Conservation (phyloP, 2,113 vertebrate species). For the Tiliqua scincoides region DNA sequence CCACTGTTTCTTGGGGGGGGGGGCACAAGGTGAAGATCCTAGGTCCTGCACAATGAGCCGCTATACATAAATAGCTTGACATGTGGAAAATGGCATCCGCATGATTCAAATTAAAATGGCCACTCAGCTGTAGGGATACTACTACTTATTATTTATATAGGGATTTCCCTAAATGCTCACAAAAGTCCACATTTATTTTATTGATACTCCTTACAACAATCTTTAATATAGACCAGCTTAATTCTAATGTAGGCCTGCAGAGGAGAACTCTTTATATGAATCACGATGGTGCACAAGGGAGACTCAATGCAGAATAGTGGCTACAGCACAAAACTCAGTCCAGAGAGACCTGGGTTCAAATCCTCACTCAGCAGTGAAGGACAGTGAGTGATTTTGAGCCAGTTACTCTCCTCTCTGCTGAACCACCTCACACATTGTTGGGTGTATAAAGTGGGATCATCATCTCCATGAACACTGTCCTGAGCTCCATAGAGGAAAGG, state of each 20-base stretch:
- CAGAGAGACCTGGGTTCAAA: too few species aligned
- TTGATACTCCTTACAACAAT: background rate
- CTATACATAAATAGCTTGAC: background rate
- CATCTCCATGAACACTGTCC: background rate
- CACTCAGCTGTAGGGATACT: background rate
- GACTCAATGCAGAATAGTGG: too few species aligned
- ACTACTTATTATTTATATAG: background rate
- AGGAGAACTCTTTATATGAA: background rate
- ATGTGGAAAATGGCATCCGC: background rate
- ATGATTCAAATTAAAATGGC: background rate
- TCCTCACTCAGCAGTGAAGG: too few species aligned
- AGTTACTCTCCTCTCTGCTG: too few species aligned
- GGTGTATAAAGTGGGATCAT: too few species aligned
- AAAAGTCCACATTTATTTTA: background rate
- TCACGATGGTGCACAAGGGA: too few species aligned
- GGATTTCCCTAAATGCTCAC: background rate
- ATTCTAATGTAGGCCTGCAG: too few species aligned
- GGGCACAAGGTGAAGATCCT: too few species aligned
- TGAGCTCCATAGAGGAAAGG: background rate
- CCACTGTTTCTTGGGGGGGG: background rate
- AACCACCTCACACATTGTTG: too few species aligned
- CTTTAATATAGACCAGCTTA: background rate
- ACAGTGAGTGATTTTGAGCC: too few species aligned
- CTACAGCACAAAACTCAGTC: too few species aligned
- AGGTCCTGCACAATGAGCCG: background rate